These are phyloP conservation scores for Glaucidium brasilianum DNA, from an alignment of 2,113 vertebrate species.

Conservation along the genomic window DNA sequence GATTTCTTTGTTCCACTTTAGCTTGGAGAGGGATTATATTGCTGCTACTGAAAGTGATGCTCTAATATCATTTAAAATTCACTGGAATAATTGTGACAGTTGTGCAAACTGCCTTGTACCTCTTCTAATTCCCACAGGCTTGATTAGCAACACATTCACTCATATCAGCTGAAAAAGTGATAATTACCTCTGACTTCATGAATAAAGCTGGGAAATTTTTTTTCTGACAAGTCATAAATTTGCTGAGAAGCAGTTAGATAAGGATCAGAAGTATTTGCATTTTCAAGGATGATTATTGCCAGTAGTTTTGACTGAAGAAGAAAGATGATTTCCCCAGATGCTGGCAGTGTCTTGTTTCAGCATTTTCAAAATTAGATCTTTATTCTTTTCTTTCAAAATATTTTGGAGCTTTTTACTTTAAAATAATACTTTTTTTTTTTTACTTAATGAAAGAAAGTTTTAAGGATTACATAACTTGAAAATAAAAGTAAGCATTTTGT, in stretches of 20 bases:
- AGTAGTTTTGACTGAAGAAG: slow-evolving; percentile 45
- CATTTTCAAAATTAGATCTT: slow-evolving; percentile 32
- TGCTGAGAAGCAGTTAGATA: slow-evolving; percentile 24
- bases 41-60: neutral
- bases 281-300: slow-evolving; percentile 35
- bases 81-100: neutral
- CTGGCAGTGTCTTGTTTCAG: slow-evolving; percentile 17
- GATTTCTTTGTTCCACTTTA: neutral
- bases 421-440: neutral
- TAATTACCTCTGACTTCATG: neutral
- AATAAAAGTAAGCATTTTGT: neutral
- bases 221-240: slow-evolving; percentile 28
- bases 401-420: neutral
- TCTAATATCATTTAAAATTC: neutral
- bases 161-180: neutral
- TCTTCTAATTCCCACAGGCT: neutral
- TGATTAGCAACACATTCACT: neutral
- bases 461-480: neutral
- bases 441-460: neutral
- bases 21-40: neutral
- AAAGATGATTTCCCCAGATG: slow-evolving; percentile 52
- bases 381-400: neutral
- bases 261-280: slow-evolving; percentile 30
- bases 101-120: neutral
- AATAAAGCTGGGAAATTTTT: slow-evolving; percentile 8